These are phyloP conservation scores for Cheilosia urbana DNA, from an alignment of 2,888 invertebrate genomes.

Conservation along the genomic window DNA sequence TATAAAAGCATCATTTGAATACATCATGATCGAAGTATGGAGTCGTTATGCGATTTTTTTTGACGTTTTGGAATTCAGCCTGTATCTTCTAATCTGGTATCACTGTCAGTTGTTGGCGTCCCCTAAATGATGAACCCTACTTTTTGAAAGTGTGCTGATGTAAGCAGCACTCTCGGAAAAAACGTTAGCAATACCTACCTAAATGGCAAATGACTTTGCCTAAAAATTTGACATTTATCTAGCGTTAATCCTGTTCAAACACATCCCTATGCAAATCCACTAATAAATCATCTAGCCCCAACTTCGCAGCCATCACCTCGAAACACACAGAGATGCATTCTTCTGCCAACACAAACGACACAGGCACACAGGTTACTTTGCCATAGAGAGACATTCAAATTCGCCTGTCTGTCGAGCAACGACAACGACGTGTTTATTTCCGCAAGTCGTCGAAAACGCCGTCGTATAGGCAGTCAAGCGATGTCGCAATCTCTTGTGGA, in stretches of 20 bases:
- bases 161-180: neutral
- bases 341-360: constrained; percentile 7
- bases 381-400: constrained; percentile 26
- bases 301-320: neutral
- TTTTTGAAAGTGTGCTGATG: no score
- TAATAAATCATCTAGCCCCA: constrained; percentile 27
- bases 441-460: constrained; percentile 42
- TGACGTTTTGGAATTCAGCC: no score
- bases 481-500: constrained; percentile 42
- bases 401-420: constrained; percentile 18
- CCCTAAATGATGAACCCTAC: no score
- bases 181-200: neutral
- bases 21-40: no score
- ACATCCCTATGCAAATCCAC: neutral
- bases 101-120: no score
- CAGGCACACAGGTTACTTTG: neutral
- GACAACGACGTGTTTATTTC: constrained; percentile 39
- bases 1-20: no score
- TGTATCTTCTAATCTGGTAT: no score
- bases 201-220: neutral
- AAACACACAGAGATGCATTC: neutral
- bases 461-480: constrained; percentile 10
- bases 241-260: constrained; percentile 14
- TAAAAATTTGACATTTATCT: neutral
- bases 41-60: no score